Base-by-base conservation (phyloP, 2,888 invertebrate genomes). In the Polymixis flavicincta region DNA sequence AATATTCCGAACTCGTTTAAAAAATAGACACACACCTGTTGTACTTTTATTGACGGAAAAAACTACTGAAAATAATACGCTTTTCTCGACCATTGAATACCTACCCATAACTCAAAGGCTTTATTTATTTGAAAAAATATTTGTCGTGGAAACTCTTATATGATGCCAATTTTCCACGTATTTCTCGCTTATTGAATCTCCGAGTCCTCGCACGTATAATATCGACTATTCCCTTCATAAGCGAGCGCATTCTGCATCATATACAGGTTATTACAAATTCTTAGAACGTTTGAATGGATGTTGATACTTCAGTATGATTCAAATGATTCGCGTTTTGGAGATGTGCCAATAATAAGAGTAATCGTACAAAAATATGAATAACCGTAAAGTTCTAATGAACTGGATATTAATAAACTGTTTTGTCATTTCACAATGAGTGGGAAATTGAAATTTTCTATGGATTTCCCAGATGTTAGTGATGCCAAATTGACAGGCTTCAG, bases 341-440 rank as follows among this genome's bases (percentile, higher is more conserved):
- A 80, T 71, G 57, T 86, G 91, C 92, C 92, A 92, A 89, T 80
- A 92, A 88, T 80, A 86, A 81, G 72, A 74, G 74, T 77, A 74
- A 81, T 73, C 75, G 42, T 54, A 74, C 66, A 61, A 77, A 80
- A 86, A 81, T 79, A 82, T 80, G 74, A 82, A 78, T 78, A 74
- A 72, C 77, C 73, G 60, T 70, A 76, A 79, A 32, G 45, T 76
- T 74, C 60, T 75, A 61, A 74, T 74, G 71, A 75, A 71, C 57
- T 71, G 71, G 25, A 4, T 61, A 77, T 80, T 80, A 63, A 74
- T 85, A 83, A 52, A 45, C 32, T 70, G 48, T 59, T 42, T 52
- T 69, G 32, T 80, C 64, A 68, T 74, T 64, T 54, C 5, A 28
- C 19, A 63, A 57, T 64, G 37, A n/a, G 37, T 55, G 59, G 25